phyloP scores from a whole-genome alignment of 2,113 vertebrate genomes.

The Alethe castanea region DNA sequence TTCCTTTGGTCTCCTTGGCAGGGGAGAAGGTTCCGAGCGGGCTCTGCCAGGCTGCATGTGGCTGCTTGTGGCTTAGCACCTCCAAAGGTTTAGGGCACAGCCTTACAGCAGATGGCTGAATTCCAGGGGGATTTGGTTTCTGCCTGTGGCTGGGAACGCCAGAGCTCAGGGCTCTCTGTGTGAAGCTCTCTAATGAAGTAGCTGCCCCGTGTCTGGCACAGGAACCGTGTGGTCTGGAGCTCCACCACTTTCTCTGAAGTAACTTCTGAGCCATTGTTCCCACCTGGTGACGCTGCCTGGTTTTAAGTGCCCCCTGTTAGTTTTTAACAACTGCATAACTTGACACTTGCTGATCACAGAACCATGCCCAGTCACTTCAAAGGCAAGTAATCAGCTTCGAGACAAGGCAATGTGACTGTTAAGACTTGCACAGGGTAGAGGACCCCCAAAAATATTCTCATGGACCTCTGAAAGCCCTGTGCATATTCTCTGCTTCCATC shows the following conservation, averaged over 20 bases:
- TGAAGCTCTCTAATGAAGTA: neutral
- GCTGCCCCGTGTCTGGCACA: neutral
- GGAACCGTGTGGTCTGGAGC: conserved; percentile 23
- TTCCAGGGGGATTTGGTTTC: conserved; percentile 47
- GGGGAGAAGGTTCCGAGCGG: conserved; percentile 10
- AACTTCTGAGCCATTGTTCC: conserved; percentile 71
- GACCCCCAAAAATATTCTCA: neutral
- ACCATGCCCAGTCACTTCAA: conserved; percentile 31
- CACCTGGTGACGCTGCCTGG: conserved; percentile 12
- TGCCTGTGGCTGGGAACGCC: neutral
- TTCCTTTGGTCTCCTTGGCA: neutral
- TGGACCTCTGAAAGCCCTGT: neutral
- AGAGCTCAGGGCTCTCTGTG: neutral
- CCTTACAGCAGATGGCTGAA: conserved; percentile 4
- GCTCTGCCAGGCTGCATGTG: conserved; percentile 28
- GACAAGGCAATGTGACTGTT: conserved; percentile 59
- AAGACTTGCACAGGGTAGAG: neutral
- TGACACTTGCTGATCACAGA: conserved; percentile 51
- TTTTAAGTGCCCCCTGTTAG: conserved; percentile 42
- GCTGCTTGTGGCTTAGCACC: conserved; percentile 45
- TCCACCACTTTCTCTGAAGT: conserved; percentile 24
- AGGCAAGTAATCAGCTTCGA: conserved; percentile 60
- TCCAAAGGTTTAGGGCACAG: conserved; percentile 29
- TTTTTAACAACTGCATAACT: conserved; percentile 68
- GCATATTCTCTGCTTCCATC: neutral